Conservation (phyloP, 2,113 vertebrate genomes). For the Trematomus loennbergii region DNA sequence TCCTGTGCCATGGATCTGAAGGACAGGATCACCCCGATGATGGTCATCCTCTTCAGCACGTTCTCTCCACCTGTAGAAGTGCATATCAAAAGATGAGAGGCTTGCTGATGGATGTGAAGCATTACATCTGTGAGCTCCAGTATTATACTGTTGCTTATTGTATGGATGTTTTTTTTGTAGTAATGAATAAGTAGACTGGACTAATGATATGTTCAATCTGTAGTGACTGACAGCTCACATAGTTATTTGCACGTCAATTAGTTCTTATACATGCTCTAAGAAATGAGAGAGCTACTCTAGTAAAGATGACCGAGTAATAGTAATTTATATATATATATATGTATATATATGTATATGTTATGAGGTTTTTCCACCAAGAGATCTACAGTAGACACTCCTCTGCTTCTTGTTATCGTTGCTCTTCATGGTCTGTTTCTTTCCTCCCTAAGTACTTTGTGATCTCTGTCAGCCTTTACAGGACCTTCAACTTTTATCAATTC, state of each 20-base stretch:
- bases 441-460: neutral
- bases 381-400: neutral
- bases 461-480: neutral
- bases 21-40: slow-evolving; percentile 94
- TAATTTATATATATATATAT: neutral
- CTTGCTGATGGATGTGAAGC: no score
- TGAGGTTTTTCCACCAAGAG: no score
- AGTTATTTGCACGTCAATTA: slow-evolving; percentile 8
- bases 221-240: slow-evolving; percentile 1
- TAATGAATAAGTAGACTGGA: neutral
- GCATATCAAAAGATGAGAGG: neutral
- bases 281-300: neutral
- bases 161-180: neutral
- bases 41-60: slow-evolving; percentile 94
- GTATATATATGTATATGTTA: no score
- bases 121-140: no score
- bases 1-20: slow-evolving; percentile 91
- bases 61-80: slow-evolving; percentile 87
- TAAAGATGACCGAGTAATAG: neutral
- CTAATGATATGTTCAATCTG: neutral
- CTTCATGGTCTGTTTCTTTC: neutral
- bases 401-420: neutral
- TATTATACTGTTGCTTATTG: neutral
- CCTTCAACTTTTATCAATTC: neutral
- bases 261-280: neutral